Percentiles rank a stretch among this genome's conserved stretches.
These are phyloP conservation scores for Rhagonycha fulva DNA, from an alignment of 2,888 invertebrate genomes.

Conservation along the genomic window DNA sequence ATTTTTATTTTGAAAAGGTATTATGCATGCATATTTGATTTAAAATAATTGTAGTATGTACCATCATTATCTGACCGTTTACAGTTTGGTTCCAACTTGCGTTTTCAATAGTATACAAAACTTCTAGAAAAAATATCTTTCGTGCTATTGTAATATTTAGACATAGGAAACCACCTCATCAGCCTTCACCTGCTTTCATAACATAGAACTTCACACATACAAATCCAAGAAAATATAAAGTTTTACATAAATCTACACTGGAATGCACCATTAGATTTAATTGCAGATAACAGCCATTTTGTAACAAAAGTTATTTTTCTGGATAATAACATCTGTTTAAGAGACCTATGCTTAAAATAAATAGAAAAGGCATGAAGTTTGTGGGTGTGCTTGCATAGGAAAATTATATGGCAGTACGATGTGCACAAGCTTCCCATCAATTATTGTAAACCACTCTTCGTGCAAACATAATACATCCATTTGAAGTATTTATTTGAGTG, in stretches of 20 bases:
- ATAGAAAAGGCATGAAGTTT: constrained; percentile 25
- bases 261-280: neutral
- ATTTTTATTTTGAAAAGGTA: no score
- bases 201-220: neutral
- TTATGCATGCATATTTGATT: no score
- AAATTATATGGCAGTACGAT: constrained; percentile 34
- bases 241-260: neutral
- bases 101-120: no score
- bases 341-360: constrained; percentile 6
- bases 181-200: neutral
- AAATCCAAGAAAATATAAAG: neutral
- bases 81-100: no score
- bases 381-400: constrained; percentile 35
- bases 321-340: neutral
- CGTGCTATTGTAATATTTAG: no score
- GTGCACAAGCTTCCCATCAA: constrained; percentile 20
- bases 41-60: no score
- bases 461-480: neutral
- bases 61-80: no score
- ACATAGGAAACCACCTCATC: no score
- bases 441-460: neutral
- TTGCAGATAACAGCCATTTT: neutral
- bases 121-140: no score
- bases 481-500: constrained; percentile 13
- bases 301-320: neutral